Conservation (phyloP, 2,113 vertebrate species). For the Pollimyrus isidori region DNA sequence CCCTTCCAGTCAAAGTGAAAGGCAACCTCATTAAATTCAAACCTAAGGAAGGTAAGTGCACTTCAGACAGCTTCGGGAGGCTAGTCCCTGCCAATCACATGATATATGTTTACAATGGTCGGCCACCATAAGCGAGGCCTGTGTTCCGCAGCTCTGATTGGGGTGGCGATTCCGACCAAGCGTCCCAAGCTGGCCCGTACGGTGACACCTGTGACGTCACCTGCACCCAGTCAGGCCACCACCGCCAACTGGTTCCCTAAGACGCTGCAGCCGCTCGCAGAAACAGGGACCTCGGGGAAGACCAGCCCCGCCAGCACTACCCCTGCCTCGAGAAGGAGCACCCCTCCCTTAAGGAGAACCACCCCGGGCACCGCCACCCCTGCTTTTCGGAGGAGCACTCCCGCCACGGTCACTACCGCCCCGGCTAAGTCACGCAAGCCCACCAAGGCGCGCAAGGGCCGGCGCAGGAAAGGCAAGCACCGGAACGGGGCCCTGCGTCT, state of each 20-base stretch:
- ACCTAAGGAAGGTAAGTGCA: slow-evolving; percentile 81
- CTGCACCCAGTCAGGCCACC: rapidly evolving
- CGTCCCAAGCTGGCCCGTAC: slow-evolving; percentile 33
- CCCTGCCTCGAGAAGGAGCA: background rate
- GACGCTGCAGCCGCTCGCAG: slow-evolving; percentile 37
- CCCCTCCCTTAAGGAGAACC: background rate
- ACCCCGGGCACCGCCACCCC: background rate
- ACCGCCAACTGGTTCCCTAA: slow-evolving; percentile 52
- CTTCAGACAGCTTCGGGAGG: background rate
- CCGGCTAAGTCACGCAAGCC: slow-evolving; percentile 29
- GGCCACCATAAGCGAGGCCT: background rate
- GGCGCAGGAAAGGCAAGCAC: slow-evolving; percentile 48
- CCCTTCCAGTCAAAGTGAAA: slow-evolving; percentile 69
- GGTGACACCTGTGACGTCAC: slow-evolving; percentile 25
- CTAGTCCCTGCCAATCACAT: background rate
- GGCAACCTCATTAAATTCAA: slow-evolving; percentile 67
- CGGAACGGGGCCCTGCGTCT: slow-evolving; percentile 65
- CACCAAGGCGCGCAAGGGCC: slow-evolving; percentile 36
- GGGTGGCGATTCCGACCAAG: slow-evolving; percentile 36
- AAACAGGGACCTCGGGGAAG: background rate
- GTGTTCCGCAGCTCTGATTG: slow-evolving; percentile 59
- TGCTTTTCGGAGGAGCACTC: background rate
- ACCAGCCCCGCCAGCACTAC: slow-evolving; percentile 9
- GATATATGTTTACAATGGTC: background rate
- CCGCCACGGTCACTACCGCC: background rate